Evolutionary conservation across 1,140 invertebrate genomes (phyloP), one percentile per base, ranked within the genome.

Genomic region (Caenorhabditis tropicalis): DNA sequence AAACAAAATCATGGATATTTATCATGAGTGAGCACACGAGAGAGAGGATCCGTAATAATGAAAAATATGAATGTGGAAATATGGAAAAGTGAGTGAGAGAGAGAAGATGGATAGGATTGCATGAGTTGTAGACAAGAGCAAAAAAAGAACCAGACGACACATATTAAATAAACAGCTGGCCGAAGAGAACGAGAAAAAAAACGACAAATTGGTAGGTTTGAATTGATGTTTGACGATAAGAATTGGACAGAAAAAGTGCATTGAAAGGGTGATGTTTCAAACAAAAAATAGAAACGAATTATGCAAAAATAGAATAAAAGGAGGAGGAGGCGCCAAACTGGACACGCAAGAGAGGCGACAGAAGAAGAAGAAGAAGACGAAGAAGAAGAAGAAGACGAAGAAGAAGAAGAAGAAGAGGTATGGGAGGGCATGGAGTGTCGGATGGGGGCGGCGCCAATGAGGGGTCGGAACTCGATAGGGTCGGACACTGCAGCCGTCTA

Each of bases 401-500:
- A 19, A 65, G 36, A 46, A 15, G 33, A 10, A n/a, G 27, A 9
- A 58, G 58, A 65, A 19, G 65, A 74, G 65, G 65, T 74, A 74
- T 74, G 65, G 65, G 65, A 74, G 65, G 65, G 65, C 65, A 74
- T 39, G 65, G 29, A 74, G 65, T 43, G 36, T 39, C 21, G 65
- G 36, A 74, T 39, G 65, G 36, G 65, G 65, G 65, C 65, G 65
- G 65, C 65, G 65, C 65, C 65, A 74, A 46, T 36, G 58, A 65
- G 36, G 65, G 36, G 65, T 74, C 36, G 65, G 65, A 74, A 74
- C 65, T 74, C 65, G 65, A 74, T 74, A 74, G 65, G 65, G 65
- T 74, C 36, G 65, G 65, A 43, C 65, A 74, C 65, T 74, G 65
- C 65, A 74, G 65, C 65, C 65, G 65, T 74, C 65, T 74, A 74